Evolutionary conservation across 2,113 vertebrate genomes (phyloP).

Genomic region (Vulpes vulpes): DNA sequence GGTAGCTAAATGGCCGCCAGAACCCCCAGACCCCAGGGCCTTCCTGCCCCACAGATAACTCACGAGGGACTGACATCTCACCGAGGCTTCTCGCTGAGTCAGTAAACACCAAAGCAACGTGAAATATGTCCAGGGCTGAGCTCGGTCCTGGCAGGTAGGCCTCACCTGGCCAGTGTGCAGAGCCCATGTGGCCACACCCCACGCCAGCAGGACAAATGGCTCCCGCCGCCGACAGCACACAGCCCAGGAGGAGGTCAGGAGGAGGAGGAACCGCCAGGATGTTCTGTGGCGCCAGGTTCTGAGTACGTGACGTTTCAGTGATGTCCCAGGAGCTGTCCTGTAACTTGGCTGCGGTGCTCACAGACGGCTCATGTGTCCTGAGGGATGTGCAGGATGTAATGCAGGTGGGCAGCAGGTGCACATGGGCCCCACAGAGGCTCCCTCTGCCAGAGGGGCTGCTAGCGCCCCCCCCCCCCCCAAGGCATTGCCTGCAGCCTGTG

Average conservation of each 20-base stretch:
- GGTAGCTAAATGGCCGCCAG: background rate
- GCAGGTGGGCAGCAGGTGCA: background rate
- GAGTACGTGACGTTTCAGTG: background rate
- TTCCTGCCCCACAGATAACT: background rate
- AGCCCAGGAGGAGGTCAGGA: background rate
- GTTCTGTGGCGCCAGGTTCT: fast-evolving
- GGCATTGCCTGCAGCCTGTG: background rate
- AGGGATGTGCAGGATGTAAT: background rate
- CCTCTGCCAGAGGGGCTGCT: background rate
- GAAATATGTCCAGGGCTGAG: background rate
- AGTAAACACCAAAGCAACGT: background rate
- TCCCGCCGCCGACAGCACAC: no score
- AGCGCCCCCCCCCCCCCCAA: fast-evolving
- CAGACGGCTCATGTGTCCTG: no score
- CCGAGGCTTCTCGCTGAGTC: background rate
- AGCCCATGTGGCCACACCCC: background rate
- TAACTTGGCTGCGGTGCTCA: background rate
- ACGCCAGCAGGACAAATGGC: no score
- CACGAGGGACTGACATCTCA: background rate
- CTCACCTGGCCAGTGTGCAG: background rate
- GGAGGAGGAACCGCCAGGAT: background rate
- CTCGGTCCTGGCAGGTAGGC: no score
- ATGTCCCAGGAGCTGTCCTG: background rate
- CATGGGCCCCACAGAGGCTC: fast-evolving
- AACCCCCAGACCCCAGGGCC: no score